These are phyloP conservation scores for Streblospio benedicti DNA, from an alignment of 1,140 invertebrate species.

Conservation along the genomic window DNA sequence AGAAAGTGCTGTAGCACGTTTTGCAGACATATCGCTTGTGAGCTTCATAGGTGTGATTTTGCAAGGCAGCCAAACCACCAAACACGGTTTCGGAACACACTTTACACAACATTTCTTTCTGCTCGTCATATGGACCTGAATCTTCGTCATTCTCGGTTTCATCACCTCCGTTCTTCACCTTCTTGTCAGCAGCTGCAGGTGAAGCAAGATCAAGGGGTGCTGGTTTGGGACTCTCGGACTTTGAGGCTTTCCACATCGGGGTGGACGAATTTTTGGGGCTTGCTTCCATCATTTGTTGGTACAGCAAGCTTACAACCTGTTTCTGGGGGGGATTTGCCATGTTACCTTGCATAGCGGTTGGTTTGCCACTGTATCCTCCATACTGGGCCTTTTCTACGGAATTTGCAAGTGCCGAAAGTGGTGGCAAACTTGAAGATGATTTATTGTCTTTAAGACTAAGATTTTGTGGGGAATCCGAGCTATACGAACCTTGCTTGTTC, in stretches of 20 bases:
- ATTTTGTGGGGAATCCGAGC: too few species aligned
- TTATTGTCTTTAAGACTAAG: too few species aligned
- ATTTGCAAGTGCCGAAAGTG: too few species aligned
- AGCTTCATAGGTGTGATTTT: neutral
- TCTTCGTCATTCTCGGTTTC: neutral
- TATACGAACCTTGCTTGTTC: too few species aligned
- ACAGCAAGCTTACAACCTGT: too few species aligned
- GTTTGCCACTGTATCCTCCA: too few species aligned
- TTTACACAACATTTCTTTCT: neutral
- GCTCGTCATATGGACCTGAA: neutral
- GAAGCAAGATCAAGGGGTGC: neutral
- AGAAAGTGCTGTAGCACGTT: conserved; percentile 10
- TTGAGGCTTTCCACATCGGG: neutral
- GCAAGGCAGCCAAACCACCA: neutral
- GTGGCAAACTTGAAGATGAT: too few species aligned
- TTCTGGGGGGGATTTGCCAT: too few species aligned
- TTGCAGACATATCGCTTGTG: conserved; percentile 8
- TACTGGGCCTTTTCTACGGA: too few species aligned
- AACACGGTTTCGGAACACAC: conserved; percentile 3
- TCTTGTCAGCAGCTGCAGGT: neutral
- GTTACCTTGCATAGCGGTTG: too few species aligned
- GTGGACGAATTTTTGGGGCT: too few species aligned
- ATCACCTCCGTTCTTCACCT: neutral
- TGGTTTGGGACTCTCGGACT: neutral
- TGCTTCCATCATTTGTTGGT: too few species aligned